A percentile compares a stretch with the other conserved stretches of the same genome.
Evolutionary conservation across 2,797 vertebrate species (phyloP).

Genomic region (Sebastes paucispinis): DNA sequence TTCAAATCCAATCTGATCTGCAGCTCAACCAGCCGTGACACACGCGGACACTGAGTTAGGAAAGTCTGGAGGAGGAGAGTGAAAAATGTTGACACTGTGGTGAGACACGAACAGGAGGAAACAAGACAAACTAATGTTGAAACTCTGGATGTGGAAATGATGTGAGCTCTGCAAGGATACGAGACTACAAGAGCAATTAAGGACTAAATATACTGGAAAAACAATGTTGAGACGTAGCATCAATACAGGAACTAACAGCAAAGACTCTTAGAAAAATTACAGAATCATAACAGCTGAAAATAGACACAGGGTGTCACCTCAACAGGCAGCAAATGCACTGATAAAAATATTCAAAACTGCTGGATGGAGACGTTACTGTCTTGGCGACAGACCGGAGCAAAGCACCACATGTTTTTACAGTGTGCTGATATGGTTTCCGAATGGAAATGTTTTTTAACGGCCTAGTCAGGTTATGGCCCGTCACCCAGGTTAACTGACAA

Average conservation of each 20-base stretch:
- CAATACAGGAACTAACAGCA: background rate
- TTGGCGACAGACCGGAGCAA: background rate
- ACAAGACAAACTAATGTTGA: background rate
- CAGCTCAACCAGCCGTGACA: constrained; percentile 40
- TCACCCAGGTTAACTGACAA: constrained; percentile 35
- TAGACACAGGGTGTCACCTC: background rate
- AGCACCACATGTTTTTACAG: background rate
- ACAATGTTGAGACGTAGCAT: background rate
- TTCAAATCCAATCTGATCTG: constrained; percentile 46
- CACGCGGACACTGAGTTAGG: background rate
- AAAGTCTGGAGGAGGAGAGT: background rate
- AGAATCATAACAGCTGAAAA: background rate
- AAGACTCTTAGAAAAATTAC: background rate
- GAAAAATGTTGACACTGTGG: background rate
- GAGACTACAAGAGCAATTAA: background rate
- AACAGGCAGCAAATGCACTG: background rate
- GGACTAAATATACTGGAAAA: background rate
- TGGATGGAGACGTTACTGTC: background rate
- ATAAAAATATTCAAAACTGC: background rate
- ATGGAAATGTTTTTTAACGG: constrained; percentile 26
- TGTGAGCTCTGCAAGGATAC: background rate
- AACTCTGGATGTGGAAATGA: background rate
- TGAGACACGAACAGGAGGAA: background rate
- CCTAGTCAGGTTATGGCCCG: constrained; percentile 7
- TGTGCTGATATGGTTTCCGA: background rate